Base-by-base conservation (phyloP, 2,888 invertebrate genomes). In the Lithosia quadra region DNA sequence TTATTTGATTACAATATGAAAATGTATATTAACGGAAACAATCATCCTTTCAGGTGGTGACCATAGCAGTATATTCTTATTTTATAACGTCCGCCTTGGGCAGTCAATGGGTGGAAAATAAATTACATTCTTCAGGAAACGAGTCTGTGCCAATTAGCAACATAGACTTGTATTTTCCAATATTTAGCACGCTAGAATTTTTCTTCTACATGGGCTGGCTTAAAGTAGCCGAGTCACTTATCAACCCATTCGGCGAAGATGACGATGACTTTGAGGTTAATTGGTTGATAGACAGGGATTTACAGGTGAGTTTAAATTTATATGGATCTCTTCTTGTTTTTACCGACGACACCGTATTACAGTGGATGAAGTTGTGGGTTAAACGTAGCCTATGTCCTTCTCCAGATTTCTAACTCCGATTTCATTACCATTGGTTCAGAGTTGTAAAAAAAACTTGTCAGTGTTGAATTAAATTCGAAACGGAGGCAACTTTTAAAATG, bases 241-340 rank as follows among this genome's bases (percentile, higher is more conserved):
- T 99, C 75, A 99, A 99, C 92, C 98, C 98, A 0, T 98, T 98
- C 83, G 98, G 98, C 0, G 98, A 98, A 86, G 98, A 98, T 82
- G 98, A 98, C 85, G 98, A 98, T 84, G 98, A 98, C 83, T 98
- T 98, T 85, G 98, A 98, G 95, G 97, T 97, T 11, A 99, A 98
- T 88, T 98, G 98, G 98, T 96, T 99, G 92, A 97, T 99, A 65
- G 99, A 99, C 90, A 96, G 99, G 82, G 98, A 98, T 93, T 94
- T 98, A 72, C 97, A 98, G 95, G 97, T 97, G 88, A 88, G 86
- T 84, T 2, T 56, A 22, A 11, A 56, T 24, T 24, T 21, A 11
- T 24, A n/a, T 13, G 55, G 22, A 5, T 56, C 22, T 22, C 55
- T 4, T 13, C 21, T 22, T 10, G 55, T 22, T 24, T 36, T 43